phyloP scores from a whole-genome alignment of 2,797 vertebrate species.

The Melanogrammus aeglefinus region DNA sequence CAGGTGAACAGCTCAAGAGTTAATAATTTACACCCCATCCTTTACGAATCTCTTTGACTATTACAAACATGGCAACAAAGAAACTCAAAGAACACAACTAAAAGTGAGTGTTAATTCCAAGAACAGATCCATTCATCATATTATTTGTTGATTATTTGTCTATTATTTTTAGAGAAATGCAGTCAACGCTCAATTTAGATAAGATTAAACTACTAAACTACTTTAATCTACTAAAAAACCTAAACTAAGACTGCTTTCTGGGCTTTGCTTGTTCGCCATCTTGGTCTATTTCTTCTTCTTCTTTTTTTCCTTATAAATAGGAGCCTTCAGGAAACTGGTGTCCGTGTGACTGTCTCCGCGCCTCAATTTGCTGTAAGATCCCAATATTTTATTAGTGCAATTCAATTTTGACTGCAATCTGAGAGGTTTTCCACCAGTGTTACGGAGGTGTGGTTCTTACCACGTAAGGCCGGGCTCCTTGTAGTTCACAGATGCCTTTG shows the following conservation, averaged over 20 bases:
- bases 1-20: conserved; percentile 54
- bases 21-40: conserved; percentile 66
- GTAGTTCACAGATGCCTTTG: conserved; percentile 55
- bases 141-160: background rate
- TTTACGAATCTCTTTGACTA: conserved; percentile 40
- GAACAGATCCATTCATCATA: background rate
- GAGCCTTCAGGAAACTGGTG: conserved; percentile 66
- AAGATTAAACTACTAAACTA: too few relatives aligned
- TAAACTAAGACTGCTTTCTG: background rate
- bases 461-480: conserved; percentile 71
- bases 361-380: conserved; percentile 72
- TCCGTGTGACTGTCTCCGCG: conserved; percentile 73
- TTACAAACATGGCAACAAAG: background rate
- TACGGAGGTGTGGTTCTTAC: conserved; percentile 44
- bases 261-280: background rate
- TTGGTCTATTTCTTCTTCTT: conserved; percentile 47
- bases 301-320: conserved; percentile 55
- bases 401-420: background rate
- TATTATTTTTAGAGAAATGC: background rate
- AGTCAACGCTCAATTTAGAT: background rate
- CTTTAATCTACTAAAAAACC: background rate
- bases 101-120: background rate
- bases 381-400: background rate
- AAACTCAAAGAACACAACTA: background rate
- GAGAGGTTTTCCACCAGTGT: background rate